These are phyloP conservation scores for Petaurus breviceps DNA, from an alignment of 2,113 vertebrate species.

Conservation along the genomic window DNA sequence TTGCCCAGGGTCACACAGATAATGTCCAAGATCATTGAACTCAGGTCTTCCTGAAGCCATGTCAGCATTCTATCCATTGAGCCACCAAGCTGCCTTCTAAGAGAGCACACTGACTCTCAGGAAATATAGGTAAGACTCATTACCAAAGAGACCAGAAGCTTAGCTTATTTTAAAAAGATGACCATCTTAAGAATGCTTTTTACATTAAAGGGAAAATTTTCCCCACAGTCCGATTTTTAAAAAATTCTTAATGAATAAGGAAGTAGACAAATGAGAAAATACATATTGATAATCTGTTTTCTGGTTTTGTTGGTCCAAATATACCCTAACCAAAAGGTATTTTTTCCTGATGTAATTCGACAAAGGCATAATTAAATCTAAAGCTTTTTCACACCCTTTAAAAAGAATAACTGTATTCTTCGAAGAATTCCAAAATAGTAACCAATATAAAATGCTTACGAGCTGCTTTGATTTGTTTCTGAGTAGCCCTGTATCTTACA, in stretches of 20 bases:
- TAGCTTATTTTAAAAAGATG: slow-evolving; percentile 35
- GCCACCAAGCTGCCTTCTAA: not conserved
- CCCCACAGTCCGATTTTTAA: not conserved
- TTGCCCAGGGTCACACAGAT: no score
- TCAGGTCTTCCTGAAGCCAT: no score
- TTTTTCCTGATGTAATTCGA: not conserved
- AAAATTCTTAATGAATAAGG: slow-evolving; percentile 9
- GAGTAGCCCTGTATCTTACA: slow-evolving; percentile 95
- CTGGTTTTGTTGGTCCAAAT: slow-evolving; percentile 28
- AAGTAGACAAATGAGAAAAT: not conserved
- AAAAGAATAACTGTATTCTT: slow-evolving; percentile 36
- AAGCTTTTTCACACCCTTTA: not conserved
- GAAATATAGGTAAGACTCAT: not conserved
- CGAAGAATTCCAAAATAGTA: slow-evolving; percentile 46
- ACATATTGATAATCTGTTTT: not conserved
- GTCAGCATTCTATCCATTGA: no score
- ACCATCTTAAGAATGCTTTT: slow-evolving; percentile 29
- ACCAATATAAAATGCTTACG: slow-evolving; percentile 88
- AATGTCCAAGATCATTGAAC: no score
- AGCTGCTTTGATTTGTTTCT: slow-evolving; percentile 99
- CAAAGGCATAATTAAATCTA: slow-evolving; percentile 7
- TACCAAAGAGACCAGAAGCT: slow-evolving; percentile 10
- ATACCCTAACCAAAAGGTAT: not conserved
- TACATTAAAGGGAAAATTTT: not conserved
- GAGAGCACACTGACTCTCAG: not conserved